phyloP scores from a whole-genome alignment of 2,797 vertebrate genomes.

The Channa striata region DNA sequence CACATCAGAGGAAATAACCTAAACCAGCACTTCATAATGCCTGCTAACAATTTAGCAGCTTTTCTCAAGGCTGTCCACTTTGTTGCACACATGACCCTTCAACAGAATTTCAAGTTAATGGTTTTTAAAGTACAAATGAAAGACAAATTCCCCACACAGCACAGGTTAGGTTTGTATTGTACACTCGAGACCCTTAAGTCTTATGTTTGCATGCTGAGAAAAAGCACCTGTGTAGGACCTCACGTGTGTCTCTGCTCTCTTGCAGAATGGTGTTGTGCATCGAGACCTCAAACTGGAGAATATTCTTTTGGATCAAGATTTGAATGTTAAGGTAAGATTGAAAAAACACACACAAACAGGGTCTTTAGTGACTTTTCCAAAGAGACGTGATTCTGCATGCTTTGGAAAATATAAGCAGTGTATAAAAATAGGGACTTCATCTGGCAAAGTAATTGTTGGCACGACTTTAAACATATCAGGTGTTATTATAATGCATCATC shows the following conservation, averaged over 20 bases:
- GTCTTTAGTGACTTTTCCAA: background rate
- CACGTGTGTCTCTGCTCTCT: conserved; percentile 40
- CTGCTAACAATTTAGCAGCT: conserved; percentile 23
- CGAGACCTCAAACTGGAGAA: conserved; percentile 89
- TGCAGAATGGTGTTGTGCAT: conserved; percentile 86
- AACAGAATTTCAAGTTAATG: conserved; percentile 23
- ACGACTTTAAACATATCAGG: conserved; percentile 15
- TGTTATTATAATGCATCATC: background rate
- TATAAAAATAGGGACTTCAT: background rate
- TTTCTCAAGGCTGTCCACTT: conserved; percentile 14
- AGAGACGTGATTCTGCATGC: background rate
- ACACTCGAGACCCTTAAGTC: conserved; percentile 9
- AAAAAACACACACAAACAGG: background rate
- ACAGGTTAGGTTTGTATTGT: conserved; percentile 18
- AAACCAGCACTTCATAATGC: conserved; percentile 46
- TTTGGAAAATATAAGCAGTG: background rate
- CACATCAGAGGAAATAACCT: conserved; percentile 47
- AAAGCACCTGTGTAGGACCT: conserved; percentile 15
- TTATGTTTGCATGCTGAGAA: conserved; percentile 13
- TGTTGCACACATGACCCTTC: conserved; percentile 1
- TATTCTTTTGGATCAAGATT: conserved; percentile 86
- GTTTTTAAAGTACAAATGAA: conserved; percentile 26
- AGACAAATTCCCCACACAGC: background rate
- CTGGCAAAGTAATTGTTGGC: background rate
- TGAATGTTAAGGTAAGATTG: conserved; percentile 85